Conservation (phyloP, 2,113 vertebrate species). For the Lasiurus borealis region DNA sequence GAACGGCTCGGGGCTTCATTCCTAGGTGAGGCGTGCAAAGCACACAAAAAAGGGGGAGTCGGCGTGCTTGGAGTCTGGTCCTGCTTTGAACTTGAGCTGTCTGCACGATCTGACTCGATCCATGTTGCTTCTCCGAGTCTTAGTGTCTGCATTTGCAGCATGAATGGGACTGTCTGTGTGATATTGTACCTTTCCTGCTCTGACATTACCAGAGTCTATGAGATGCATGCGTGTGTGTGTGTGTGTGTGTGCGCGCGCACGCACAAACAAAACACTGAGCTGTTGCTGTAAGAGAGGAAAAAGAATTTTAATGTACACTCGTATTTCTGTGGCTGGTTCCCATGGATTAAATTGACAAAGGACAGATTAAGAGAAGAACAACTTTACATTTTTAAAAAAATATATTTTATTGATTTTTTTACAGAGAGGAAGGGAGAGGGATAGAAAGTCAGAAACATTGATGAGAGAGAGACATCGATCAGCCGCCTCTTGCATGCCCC, state of each 20-base stretch:
- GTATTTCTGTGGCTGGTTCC: neutral
- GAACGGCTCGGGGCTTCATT: constrained; percentile 26
- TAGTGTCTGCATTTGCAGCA: neutral
- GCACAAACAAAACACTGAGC: neutral
- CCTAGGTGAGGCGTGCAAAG: neutral
- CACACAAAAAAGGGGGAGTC: neutral
- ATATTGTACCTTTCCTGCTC: neutral
- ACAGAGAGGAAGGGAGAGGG: too few relatives aligned
- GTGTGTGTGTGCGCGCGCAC: neutral
- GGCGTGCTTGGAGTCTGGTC: neutral
- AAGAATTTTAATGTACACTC: neutral
- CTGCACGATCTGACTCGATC: neutral
- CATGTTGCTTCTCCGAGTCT: neutral
- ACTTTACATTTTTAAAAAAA: too few relatives aligned
- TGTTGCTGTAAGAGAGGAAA: neutral
- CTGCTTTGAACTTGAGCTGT: neutral
- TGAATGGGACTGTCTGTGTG: neutral
- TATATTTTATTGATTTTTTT: too few relatives aligned
- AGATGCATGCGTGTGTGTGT: neutral
- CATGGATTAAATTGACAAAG: neutral
- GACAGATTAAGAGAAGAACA: neutral
- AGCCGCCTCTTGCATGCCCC: too few relatives aligned
- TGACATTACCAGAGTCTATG: neutral
- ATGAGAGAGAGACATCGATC: too few relatives aligned
- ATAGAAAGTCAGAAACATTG: too few relatives aligned